Evolutionary conservation across 2,888 invertebrate genomes (phyloP).

Genomic region (Chymomyza procnemis): DNA sequence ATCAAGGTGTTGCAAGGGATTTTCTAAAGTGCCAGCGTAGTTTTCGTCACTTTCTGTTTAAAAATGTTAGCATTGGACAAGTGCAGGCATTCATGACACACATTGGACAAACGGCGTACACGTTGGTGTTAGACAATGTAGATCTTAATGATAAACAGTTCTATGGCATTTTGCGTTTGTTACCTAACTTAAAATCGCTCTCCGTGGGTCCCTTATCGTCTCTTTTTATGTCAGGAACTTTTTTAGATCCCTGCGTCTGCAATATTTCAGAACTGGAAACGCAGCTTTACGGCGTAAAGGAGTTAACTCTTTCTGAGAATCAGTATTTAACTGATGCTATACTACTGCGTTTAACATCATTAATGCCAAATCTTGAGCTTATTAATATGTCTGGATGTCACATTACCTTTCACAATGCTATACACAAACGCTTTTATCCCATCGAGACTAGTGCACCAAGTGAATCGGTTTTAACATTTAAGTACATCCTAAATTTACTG

Average conservation of each 20-base stretch:
- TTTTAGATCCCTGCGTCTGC: slow-evolving; percentile 81
- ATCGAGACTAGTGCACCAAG: slow-evolving; percentile 79
- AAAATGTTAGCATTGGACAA: slow-evolving; percentile 74
- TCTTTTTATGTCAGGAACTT: slow-evolving; percentile 86
- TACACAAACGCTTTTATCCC: slow-evolving; percentile 85
- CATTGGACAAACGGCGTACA: slow-evolving; percentile 81
- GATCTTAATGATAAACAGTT: slow-evolving; percentile 84
- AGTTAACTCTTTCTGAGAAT: slow-evolving; percentile 83
- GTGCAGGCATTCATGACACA: slow-evolving; percentile 80
- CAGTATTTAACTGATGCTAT: slow-evolving; percentile 87
- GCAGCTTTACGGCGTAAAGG: slow-evolving; percentile 79
- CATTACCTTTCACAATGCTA: slow-evolving; percentile 85
- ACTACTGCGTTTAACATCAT: slow-evolving; percentile 82
- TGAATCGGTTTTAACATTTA: slow-evolving; percentile 86
- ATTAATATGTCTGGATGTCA: slow-evolving; percentile 84
- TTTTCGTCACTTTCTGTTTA: slow-evolving; percentile 71
- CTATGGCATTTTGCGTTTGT: slow-evolving; percentile 81
- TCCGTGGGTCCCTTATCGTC: slow-evolving; percentile 84
- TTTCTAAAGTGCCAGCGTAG: slow-evolving; percentile 67
- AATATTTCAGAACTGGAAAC: slow-evolving; percentile 80
- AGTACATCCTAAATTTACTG: slow-evolving; percentile 82
- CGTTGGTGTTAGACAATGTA: slow-evolving; percentile 81
- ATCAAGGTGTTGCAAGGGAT: slow-evolving; percentile 63
- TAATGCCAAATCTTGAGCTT: slow-evolving; percentile 82
- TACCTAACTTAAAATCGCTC: slow-evolving; percentile 81